Base-by-base conservation (phyloP, 1,140 invertebrate species). In the Ceratitis capitata region DNA sequence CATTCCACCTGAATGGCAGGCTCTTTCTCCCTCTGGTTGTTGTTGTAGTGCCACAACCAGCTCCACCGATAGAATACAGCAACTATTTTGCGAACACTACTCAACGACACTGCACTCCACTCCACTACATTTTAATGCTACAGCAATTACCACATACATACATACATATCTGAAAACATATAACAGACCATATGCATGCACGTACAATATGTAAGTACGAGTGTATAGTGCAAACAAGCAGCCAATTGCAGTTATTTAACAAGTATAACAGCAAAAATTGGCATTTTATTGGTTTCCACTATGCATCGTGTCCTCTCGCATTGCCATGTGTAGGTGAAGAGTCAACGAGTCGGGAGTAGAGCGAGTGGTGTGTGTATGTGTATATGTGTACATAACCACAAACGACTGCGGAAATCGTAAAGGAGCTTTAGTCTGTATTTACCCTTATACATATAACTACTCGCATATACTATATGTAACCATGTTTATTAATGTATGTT, bases 241-340 rank as follows among this genome's bases (percentile, higher is more conserved):
- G n/a, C 69, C 69, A 78, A 47, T 78, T 42, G 19, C 23, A 78
- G 39, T 78, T 78, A 78, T 78, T 78, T 32, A 35, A 39, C 69
- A 39, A 42, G 35, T 45, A 78, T 47, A 45, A 78, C 39, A 0
- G 39, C n/a, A 45, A 78, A 78, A 23, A 78, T 78, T 78, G 69
- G 39, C n/a, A 78, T 78, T 78, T 78, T 78, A 78, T 78, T 78
- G 69, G 69, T 78, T 78, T 78, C 69, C 39, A 23, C 39, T 78
- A 45, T 78, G 14, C 69, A 78, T 19, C 16, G 69, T 6, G n/a
- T n/a, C n/a, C n/a, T n/a, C 5, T n/a, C 39, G 35, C 35, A 7
- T 56, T 45, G 35, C 35, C 7, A n/a, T n/a, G n/a, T n/a, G 39
- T 6, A 5, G 19, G 23, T 45, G 19, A 45, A 7, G 19, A 16